These are phyloP conservation scores for Siphonodentalium dalli DNA, from an alignment of 2,888 invertebrate species.

Conservation along the genomic window DNA sequence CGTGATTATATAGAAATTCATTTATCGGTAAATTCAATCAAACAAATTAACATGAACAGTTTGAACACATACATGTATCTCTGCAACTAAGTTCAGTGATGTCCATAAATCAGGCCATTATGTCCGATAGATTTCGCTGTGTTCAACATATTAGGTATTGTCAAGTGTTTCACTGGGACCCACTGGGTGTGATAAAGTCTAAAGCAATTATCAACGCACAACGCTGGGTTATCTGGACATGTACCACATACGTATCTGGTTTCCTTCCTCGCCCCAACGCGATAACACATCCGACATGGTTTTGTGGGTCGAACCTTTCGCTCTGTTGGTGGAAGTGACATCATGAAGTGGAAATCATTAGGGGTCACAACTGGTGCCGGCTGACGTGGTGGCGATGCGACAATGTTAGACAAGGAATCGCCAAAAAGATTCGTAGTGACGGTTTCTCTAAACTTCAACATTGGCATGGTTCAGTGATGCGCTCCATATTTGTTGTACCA, in stretches of 20 bases:
- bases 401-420: not conserved
- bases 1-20: no score
- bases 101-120: no score
- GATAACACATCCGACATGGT: conserved; percentile 5
- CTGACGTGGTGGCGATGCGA: not conserved
- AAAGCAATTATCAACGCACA: conserved; percentile 6
- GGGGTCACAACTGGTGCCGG: not conserved
- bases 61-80: no score
- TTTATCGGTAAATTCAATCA: no score
- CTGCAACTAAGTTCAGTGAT: no score
- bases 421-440: conserved; percentile 5
- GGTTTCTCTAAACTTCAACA: conserved; percentile 13
- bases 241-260: not conserved
- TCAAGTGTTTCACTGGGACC: no score
- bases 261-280: not conserved
- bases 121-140: no score
- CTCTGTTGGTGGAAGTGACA: not conserved
- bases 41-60: no score
- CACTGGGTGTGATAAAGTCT: no score
- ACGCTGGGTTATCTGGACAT: conserved; percentile 3
- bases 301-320: conserved; percentile 6
- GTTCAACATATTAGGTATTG: no score
- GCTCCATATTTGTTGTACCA: conserved; percentile 6
- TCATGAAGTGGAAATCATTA: conserved; percentile 1
- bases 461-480: conserved; percentile 3